phyloP scores from a whole-genome alignment of 1,140 invertebrate genomes.

The Meloidogyne hapla region DNA sequence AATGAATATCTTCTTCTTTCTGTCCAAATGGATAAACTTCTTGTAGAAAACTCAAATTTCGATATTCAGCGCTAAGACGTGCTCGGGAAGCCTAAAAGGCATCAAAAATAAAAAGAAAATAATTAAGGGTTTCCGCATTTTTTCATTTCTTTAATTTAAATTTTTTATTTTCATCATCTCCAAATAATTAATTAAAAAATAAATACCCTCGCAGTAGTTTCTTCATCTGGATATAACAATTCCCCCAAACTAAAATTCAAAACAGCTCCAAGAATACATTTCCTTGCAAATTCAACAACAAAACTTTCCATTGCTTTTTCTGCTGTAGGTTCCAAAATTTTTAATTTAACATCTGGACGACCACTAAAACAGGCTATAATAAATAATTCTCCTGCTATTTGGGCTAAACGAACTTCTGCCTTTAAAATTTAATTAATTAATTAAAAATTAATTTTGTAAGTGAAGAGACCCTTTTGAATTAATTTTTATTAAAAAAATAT shows the following conservation, averaged over 20 bases:
- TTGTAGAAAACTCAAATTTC: slow-evolving; percentile 17
- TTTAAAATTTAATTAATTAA: background rate
- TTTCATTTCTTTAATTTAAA: no score
- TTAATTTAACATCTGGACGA: background rate
- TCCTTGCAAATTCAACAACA: slow-evolving; percentile 4
- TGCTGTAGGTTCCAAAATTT: background rate
- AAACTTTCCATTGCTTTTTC: slow-evolving; percentile 3
- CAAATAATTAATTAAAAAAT: no score
- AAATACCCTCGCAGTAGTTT: slow-evolving; percentile 5
- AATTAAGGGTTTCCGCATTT: no score
- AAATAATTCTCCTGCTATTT: slow-evolving; percentile 21
- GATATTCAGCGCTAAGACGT: slow-evolving; percentile 22
- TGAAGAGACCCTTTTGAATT: no score
- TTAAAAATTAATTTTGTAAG: background rate
- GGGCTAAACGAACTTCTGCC: slow-evolving; percentile 21
- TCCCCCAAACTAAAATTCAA: slow-evolving; percentile 27
- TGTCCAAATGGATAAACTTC: slow-evolving; percentile 14
- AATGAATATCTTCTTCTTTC: background rate
- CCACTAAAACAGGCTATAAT: slow-evolving; percentile 24
- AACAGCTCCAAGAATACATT: slow-evolving; percentile 17
- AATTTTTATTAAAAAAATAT: no score
- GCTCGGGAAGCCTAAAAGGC: background rate
- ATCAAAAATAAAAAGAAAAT: background rate
- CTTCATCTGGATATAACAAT: slow-evolving; percentile 22
- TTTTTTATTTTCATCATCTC: no score